phyloP scores from a whole-genome alignment of 2,113 vertebrate genomes.

The Gopherus flavomarginatus region DNA sequence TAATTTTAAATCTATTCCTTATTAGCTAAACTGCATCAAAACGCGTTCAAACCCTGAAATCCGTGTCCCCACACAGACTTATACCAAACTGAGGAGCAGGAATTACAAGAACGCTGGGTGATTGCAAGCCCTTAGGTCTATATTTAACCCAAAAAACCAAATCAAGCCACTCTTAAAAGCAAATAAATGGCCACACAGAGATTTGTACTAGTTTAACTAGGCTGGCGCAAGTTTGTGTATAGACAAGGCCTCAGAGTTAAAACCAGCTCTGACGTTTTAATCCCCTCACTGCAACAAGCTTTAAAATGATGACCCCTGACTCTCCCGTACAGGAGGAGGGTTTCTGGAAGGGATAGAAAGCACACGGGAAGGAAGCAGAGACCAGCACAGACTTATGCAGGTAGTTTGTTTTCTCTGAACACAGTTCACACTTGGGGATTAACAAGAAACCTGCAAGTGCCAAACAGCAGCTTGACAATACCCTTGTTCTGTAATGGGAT shows the following conservation, averaged over 20 bases:
- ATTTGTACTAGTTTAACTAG: not conserved
- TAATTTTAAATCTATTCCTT: not conserved
- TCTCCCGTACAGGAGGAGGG: fast-evolving
- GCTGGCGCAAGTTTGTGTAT: not conserved
- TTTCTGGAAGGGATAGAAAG: not conserved
- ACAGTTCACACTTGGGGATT: not conserved
- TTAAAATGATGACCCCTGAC: conserved; percentile 7
- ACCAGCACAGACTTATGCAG: fast-evolving
- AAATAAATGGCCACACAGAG: not conserved
- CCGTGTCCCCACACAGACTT: not conserved
- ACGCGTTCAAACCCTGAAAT: not conserved
- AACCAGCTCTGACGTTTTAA: conserved; percentile 29
- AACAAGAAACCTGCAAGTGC: not conserved
- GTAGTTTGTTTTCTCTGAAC: not conserved
- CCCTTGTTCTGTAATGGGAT: not conserved
- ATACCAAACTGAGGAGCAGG: conserved; percentile 53
- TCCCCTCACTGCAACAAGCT: not conserved
- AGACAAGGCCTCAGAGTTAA: not conserved
- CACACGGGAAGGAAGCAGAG: not conserved
- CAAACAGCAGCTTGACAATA: not conserved
- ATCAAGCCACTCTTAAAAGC: conserved; percentile 50
- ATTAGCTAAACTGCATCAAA: not conserved
- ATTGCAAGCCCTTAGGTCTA: not conserved
- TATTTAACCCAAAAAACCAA: conserved; percentile 45
- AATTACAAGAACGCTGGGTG: not conserved